Evolutionary conservation across 2,888 invertebrate genomes (phyloP).

Genomic region (Magallana nippona): DNA sequence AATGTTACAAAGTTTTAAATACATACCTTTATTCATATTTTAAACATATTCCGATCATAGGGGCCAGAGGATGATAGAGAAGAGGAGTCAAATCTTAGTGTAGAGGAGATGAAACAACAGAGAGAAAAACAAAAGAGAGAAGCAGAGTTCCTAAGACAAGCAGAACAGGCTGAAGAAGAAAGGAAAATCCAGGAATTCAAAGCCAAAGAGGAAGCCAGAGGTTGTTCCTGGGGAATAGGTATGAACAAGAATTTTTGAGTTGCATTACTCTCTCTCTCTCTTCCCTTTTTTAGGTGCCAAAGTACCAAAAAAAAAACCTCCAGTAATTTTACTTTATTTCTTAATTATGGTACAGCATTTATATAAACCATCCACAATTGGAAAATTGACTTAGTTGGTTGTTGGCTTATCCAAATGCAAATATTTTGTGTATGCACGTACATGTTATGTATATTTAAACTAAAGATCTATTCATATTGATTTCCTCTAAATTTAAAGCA

Average conservation of each 20-base stretch:
- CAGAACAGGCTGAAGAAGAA: conserved; percentile 77
- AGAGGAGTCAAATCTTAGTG: conserved; percentile 89
- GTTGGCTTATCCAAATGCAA: too few relatives aligned
- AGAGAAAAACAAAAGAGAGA: conserved; percentile 75
- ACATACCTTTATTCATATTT: background rate
- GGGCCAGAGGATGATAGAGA: conserved; percentile 93
- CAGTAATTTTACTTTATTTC: too few relatives aligned
- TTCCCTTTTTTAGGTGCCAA: too few relatives aligned
- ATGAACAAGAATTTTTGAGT: conserved; percentile 6
- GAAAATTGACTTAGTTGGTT: too few relatives aligned
- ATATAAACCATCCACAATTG: too few relatives aligned
- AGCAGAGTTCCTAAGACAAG: conserved; percentile 72
- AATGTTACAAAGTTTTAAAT: background rate
- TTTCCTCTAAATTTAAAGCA: too few relatives aligned
- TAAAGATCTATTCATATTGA: too few relatives aligned
- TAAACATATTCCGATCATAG: conserved; percentile 77
- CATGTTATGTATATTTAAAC: too few relatives aligned
- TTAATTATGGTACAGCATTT: too few relatives aligned
- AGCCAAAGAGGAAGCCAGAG: conserved; percentile 81
- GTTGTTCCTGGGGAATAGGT: conserved; percentile 97
- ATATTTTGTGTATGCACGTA: too few relatives aligned
- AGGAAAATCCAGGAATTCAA: conserved; percentile 81
- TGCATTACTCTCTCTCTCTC: too few relatives aligned
- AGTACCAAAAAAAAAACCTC: too few relatives aligned
- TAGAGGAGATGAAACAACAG: conserved; percentile 78